Evolutionary conservation across 1,140 invertebrate genomes (phyloP), one percentile per base, ranked within the genome.

Genomic region (Tetragonula clypearis): DNA sequence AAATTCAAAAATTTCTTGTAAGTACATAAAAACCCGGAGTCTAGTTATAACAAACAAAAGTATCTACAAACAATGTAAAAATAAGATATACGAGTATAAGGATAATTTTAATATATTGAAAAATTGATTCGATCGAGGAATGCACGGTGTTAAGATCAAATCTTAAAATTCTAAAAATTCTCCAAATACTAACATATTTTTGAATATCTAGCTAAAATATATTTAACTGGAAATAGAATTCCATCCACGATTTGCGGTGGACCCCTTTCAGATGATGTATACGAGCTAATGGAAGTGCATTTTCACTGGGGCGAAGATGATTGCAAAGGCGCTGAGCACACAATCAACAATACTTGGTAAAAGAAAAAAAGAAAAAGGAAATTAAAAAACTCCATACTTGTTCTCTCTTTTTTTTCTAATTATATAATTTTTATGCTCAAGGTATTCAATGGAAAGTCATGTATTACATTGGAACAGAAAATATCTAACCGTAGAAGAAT

Each of bases 221-320:
- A 26, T 17, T 80, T 93, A 23, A 84, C 55, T 2, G 92, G 92
- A 4, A 69, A 91, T 49, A 86, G 92, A 53, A 89, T 90, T 14
- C 92, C 90, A 1, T 93, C 92, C 0, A 91, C 90, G 1, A 49
- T 93, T 12, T 88, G 68, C 11, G 96, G 96, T 9, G 97, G 97
- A 0, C 97, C 97, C 0, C 94, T 97, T 0, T 93, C 96, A 4
- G 95, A 95, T 5, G 96, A 96, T 35, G 93, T 94, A 1, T 98
- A 97, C 88, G 95, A 96, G 73, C 97, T 98, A 80, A 93, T 96
- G 56, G 96, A 98, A 84, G 95, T 98, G 84, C 98, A 98, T 93
- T 97, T 98, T 91, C 98, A 98, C 92, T 98, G 98, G 97, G 97
- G 97, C 0, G 95, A 96, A 19, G 96, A 97, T 78, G 96, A 97